Evolutionary conservation across 2,888 invertebrate genomes (phyloP).

Genomic region (Clostera curtula): DNA sequence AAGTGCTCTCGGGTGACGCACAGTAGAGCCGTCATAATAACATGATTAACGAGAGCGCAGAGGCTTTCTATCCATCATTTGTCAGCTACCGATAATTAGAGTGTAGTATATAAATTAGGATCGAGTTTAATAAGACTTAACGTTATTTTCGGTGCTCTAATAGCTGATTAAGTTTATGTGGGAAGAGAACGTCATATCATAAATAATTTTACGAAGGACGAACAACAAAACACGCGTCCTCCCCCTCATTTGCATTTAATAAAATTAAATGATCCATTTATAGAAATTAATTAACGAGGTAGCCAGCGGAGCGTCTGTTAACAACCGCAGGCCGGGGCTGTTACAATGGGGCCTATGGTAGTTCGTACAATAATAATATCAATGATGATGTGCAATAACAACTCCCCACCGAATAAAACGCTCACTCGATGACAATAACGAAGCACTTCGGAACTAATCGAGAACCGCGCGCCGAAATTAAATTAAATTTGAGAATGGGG

Average conservation of each 20-base stretch:
- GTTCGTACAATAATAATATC: conserved; percentile 51
- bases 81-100: conserved; percentile 68
- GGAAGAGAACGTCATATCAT: conserved; percentile 16
- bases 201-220: conserved; percentile 38
- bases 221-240: conserved; percentile 43
- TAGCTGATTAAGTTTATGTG: conserved; percentile 8
- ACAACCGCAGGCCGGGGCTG: conserved; percentile 38
- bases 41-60: conserved; percentile 57
- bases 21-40: conserved; percentile 59
- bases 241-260: conserved; percentile 73
- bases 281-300: conserved; percentile 71
- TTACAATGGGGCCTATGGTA: conserved; percentile 15
- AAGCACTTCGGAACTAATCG: conserved; percentile 64
- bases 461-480: conserved; percentile 52
- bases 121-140: conserved; percentile 28
- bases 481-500: conserved; percentile 51
- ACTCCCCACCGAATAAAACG: conserved; percentile 68
- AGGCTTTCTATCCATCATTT: conserved; percentile 62
- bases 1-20: conserved; percentile 61
- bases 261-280: conserved; percentile 75
- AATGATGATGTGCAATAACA: conserved; percentile 59
- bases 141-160: conserved; percentile 16
- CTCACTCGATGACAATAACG: conserved; percentile 66
- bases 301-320: conserved; percentile 64
- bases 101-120: conserved; percentile 48